These are phyloP conservation scores for Bellardia pandia DNA, from an alignment of 2,888 invertebrate genomes.

Conservation along the genomic window DNA sequence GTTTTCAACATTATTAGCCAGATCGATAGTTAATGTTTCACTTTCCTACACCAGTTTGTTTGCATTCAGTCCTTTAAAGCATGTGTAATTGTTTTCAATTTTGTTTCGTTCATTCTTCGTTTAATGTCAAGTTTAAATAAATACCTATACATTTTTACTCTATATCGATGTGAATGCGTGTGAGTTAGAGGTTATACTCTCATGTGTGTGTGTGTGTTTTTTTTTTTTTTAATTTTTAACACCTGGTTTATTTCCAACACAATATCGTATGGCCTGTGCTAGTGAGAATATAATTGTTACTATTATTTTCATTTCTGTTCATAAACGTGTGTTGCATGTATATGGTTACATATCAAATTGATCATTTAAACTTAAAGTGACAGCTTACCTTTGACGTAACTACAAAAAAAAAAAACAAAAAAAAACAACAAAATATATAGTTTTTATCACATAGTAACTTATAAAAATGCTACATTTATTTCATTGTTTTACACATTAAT, in stretches of 20 bases:
- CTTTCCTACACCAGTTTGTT: background rate
- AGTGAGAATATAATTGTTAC: constrained; percentile 1
- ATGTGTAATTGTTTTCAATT: constrained; percentile 21
- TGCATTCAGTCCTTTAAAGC: background rate
- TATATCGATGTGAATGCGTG: background rate
- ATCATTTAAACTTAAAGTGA: constrained; percentile 65
- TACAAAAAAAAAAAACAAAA: background rate
- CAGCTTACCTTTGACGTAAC: constrained; percentile 53
- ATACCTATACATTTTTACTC: background rate
- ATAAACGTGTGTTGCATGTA: constrained; percentile 51
- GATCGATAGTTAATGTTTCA: no score
- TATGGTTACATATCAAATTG: constrained; percentile 60
- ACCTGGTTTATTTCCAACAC: constrained; percentile 51
- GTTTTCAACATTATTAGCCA: no score
- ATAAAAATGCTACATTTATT: background rate
- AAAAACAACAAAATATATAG: constrained; percentile 8
- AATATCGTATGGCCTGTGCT: background rate
- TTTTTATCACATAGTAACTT: constrained; percentile 1
- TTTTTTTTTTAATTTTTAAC: constrained; percentile 37
- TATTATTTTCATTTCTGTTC: background rate
- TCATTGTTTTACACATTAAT: no score
- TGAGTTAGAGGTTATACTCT: background rate
- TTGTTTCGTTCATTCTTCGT: constrained; percentile 28
- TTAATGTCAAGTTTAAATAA: constrained; percentile 62
- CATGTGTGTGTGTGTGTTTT: background rate